These are phyloP conservation scores for Myotis planiceps DNA, from an alignment of 2,797 vertebrate genomes.

Conservation along the genomic window DNA sequence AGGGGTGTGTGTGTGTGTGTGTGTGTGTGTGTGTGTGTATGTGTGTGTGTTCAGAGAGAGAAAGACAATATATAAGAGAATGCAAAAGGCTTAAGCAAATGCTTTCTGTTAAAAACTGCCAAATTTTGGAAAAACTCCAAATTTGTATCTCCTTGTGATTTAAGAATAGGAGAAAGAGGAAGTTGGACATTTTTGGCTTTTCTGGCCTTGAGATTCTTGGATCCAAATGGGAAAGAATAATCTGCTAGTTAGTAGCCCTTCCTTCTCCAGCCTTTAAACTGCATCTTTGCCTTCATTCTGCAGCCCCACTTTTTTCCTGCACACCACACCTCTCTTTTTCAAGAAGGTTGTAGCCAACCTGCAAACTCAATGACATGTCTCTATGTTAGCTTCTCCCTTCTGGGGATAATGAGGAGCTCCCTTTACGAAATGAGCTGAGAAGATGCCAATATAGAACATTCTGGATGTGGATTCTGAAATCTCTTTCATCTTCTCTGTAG, in stretches of 20 bases:
- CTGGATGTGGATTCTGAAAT: neutral
- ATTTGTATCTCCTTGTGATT: neutral
- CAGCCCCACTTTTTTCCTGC: neutral
- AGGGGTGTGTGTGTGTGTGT: neutral
- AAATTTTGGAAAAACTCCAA: neutral
- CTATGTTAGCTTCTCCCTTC: neutral
- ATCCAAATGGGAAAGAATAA: neutral
- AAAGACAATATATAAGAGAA: neutral
- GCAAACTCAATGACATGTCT: neutral
- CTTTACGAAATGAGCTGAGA: neutral
- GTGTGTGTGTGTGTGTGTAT: neutral
- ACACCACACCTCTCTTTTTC: neutral
- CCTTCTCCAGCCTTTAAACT: neutral
- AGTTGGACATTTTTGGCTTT: neutral
- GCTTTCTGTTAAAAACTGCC: neutral
- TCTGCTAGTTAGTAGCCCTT: neutral
- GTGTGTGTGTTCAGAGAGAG: neutral
- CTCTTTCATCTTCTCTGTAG: neutral
- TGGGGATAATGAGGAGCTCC: neutral
- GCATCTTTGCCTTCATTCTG: neutral
- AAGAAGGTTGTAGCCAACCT: neutral
- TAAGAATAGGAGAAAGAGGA: neutral
- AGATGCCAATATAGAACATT: neutral
- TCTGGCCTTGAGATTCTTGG: conserved; percentile 14
- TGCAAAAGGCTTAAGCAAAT: neutral